Conservation (phyloP, 2,888 invertebrate genomes). For the Bellardia pandia region DNA sequence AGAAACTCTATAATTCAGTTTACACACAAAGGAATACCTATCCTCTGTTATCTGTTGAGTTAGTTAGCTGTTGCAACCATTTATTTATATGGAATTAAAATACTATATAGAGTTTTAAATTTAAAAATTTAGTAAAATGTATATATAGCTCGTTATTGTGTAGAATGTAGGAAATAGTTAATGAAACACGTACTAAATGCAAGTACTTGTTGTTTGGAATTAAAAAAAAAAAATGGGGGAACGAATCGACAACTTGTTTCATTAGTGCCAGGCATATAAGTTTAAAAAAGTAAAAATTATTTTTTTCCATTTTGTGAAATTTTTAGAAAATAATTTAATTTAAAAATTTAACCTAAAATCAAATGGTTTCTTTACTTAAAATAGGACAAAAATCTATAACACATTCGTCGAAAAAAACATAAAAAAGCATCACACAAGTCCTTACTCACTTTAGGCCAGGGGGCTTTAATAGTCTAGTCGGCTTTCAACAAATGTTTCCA, state of each 20-base stretch:
- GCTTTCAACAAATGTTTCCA: too few relatives aligned
- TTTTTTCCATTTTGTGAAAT: too few relatives aligned
- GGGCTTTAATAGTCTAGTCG: too few relatives aligned
- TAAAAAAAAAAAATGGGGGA: not conserved
- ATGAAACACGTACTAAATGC: not conserved
- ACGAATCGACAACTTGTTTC: not conserved
- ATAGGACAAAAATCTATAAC: too few relatives aligned
- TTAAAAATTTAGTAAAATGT: not conserved
- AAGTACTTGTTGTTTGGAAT: not conserved
- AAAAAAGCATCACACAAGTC: too few relatives aligned
- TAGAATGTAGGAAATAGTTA: not conserved
- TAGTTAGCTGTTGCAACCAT: not conserved
- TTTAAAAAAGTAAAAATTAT: too few relatives aligned
- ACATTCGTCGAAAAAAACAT: too few relatives aligned
- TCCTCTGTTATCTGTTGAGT: not conserved
- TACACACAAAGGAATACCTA: not conserved
- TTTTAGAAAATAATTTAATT: too few relatives aligned
- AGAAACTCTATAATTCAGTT: slow-evolving; percentile 14
- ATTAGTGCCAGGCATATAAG: too few relatives aligned
- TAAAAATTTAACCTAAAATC: too few relatives aligned
- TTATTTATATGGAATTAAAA: not conserved
- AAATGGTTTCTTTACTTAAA: too few relatives aligned
- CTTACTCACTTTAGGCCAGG: too few relatives aligned
- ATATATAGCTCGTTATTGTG: not conserved
- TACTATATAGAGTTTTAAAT: not conserved